Evolutionary conservation across 2,888 invertebrate species (phyloP), one percentile per base, ranked within the genome.

Genomic region (Vanessa cardui): DNA sequence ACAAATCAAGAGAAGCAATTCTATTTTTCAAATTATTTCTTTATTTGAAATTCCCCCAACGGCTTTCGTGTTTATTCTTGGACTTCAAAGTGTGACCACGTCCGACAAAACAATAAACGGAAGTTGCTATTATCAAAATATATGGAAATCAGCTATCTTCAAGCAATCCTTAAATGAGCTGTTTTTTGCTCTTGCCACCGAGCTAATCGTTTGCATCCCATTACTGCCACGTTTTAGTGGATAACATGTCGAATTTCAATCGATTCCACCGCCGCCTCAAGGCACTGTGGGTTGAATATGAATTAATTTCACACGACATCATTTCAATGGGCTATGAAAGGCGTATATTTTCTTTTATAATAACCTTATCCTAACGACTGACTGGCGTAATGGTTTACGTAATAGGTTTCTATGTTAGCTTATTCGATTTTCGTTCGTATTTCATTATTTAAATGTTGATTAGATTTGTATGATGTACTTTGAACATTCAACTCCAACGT

Each of bases 41-140:
- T 39, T 12, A 39, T 39, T 39, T 39, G 9, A 12, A 39, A 39
- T 39, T 9, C 39, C 9, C 8, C 12, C 12, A 39, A 39, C 39
- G 12, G 4, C 39, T 49, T 9, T 54, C 52, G 26, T 54, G 52
- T 54, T 54, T 16, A n/a, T 54, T 49, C 20, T 20, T 49, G 16
- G 6, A 6, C 52, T 26, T 31, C 52, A 61, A 76, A 73, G 82
- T 86, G 84, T 87, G 87, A 86, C 26, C 85, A 87, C 82, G 82
- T 82, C 83, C 47, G 83, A 80, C 77, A 77, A 76, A 79, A 76
- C 74, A 81, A 76, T 78, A 81, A 85, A 87, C 89, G 90, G 90
- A 91, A 89, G 89, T 88, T 84, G 78, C 85, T 88, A 88, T 88
- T 87, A 87, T 85, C 84, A 87, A 89, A 90, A 89, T 90, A 82